Base-by-base conservation (phyloP, 2,888 invertebrate species). In the Drosophila anceps region DNA sequence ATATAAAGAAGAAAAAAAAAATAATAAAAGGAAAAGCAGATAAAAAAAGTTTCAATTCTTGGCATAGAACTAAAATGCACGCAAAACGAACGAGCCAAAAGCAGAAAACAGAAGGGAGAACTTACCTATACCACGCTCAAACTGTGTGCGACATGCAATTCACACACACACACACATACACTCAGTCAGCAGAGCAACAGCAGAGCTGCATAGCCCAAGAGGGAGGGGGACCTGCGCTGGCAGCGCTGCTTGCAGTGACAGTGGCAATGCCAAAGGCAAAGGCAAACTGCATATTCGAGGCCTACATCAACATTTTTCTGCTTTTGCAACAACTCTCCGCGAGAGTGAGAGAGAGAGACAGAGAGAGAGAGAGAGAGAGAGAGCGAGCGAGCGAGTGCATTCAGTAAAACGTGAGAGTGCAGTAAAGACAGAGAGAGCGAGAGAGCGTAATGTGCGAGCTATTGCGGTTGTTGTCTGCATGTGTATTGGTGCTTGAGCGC, bases 201-300 rank as follows among this genome's bases (percentile, higher is more conserved):
- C 43, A 50, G 51, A 63, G 50, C 61, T 75, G 71, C 68, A 73
- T 65, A 55, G 53, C 31, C 37, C 31, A 41, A 51, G 46, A 57
- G 51, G 43, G 46, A 57, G 51, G 43, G 50, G 20, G 60, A 58
- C 29, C 46, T 37, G 24, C 62, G 76, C 65, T 57, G 60, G 57
- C 77, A 63, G 84, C 78, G 80, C 87, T 86, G 82, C 80, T 72
- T 78, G 79, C 86, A 86, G 73, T 90, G 86, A 84, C 86, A 90
- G 90, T 87, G 86, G 90, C 86, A 90, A 85, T 90, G 90, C 86
- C 90, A 88, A 87, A 90, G 89, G 53, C 85, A 85, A 86, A 85
- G 88, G 90, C 87, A 88, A 90, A 88, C 87, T 90, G 90, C 88
- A 90, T 88, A 72, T 85, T 83, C 83, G 82, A 87, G 90, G 87